These are phyloP conservation scores for Hippocampus guttulatus DNA, from an alignment of 2,113 vertebrate species.

Conservation along the genomic window DNA sequence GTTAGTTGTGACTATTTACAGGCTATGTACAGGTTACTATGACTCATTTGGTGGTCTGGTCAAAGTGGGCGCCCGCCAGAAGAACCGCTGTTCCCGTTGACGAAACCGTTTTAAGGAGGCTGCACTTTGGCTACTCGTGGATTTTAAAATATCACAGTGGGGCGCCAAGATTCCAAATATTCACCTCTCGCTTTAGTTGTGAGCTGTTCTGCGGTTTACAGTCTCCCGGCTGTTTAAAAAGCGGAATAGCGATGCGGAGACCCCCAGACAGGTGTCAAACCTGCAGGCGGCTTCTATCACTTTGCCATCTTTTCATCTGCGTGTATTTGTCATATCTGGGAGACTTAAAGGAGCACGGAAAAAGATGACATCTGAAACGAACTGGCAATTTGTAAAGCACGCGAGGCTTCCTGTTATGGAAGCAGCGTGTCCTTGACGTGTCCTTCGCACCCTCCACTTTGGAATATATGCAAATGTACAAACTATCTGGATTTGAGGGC, in stretches of 20 bases:
- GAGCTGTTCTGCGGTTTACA: conserved; percentile 18
- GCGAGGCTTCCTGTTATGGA: neutral
- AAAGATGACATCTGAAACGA: neutral
- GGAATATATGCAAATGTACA: conserved; percentile 13
- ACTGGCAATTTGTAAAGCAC: neutral
- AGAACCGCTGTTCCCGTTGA: conserved; percentile 23
- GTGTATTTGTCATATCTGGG: neutral
- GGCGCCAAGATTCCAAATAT: conserved; percentile 18
- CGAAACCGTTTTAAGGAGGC: conserved; percentile 35
- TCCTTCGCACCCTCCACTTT: conserved; percentile 61
- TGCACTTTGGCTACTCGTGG: conserved; percentile 32
- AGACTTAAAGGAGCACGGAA: neutral
- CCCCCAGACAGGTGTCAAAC: conserved; percentile 2
- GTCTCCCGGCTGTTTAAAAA: conserved; percentile 13
- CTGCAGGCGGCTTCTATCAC: conserved; percentile 12
- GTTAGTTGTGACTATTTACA: conserved; percentile 3
- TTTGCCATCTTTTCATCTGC: neutral
- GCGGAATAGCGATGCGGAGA: neutral
- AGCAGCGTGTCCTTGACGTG: conserved; percentile 67
- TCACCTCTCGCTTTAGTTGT: conserved; percentile 16
- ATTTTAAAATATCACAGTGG: conserved; percentile 41
- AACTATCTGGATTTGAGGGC: conserved; percentile 4
- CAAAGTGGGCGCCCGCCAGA: conserved; percentile 37
- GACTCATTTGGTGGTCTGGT: conserved; percentile 46
- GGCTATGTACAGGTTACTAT: too few relatives aligned